Evolutionary conservation across 2,888 invertebrate genomes (phyloP).

Genomic region (Rhamnusium bicolor): DNA sequence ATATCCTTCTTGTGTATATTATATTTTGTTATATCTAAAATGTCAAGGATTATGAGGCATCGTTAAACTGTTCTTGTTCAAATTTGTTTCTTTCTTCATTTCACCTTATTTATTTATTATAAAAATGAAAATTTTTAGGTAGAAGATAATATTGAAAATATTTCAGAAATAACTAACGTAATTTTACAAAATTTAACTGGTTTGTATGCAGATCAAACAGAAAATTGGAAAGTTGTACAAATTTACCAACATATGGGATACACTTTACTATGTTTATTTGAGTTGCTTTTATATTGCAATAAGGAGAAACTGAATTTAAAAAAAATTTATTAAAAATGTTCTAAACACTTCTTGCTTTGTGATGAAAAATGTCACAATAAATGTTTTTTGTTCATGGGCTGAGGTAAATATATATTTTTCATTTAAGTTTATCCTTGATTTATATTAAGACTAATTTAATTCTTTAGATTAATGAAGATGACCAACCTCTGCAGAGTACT

Average conservation of each 20-base stretch:
- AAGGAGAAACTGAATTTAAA: conserved; percentile 47
- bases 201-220: conserved; percentile 54
- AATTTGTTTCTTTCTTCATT: too few species aligned
- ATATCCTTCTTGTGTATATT: too few species aligned
- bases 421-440: neutral
- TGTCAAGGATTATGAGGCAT: neutral
- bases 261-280: conserved; percentile 59
- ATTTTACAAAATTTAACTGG: conserved; percentile 59
- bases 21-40: too few species aligned
- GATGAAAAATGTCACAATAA: conserved; percentile 62
- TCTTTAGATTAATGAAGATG: conserved; percentile 58
- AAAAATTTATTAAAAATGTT: conserved; percentile 57
- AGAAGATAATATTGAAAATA: conserved; percentile 52
- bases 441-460: too few species aligned
- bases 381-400: conserved; percentile 66
- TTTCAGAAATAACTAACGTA: conserved; percentile 53
- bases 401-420: conserved; percentile 61
- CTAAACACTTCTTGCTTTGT: conserved; percentile 56
- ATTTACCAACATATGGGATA: conserved; percentile 64
- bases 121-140: conserved; percentile 47
- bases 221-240: conserved; percentile 51
- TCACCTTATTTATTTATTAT: neutral
- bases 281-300: conserved; percentile 57
- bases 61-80: too few species aligned
- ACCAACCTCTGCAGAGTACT: conserved; percentile 61